Evolutionary conservation across 2,888 invertebrate genomes (phyloP).

Genomic region (Sesamia inferens): DNA sequence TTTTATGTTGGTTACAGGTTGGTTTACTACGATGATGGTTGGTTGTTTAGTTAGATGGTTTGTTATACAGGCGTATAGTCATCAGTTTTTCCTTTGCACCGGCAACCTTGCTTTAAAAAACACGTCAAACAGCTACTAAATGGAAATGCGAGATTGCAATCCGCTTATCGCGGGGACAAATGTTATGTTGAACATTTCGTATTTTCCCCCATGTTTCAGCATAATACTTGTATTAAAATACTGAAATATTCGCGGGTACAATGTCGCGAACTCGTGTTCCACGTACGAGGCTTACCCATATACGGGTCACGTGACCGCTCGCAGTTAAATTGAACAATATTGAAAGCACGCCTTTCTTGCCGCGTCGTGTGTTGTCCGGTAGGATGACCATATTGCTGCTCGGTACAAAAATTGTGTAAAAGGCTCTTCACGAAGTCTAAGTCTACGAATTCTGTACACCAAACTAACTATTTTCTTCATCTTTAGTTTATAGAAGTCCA

Average conservation of each 20-base stretch:
- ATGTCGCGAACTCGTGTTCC: slow-evolving; percentile 32
- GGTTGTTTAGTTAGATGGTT: not conserved
- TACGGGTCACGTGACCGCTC: slow-evolving; percentile 65
- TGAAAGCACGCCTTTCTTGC: slow-evolving; percentile 69
- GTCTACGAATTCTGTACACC: not conserved
- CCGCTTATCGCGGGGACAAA: slow-evolving; percentile 18
- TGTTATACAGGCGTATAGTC: not conserved
- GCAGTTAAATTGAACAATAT: slow-evolving; percentile 72
- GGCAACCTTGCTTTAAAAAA: not conserved
- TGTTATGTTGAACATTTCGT: slow-evolving; percentile 24
- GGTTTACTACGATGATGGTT: not conserved
- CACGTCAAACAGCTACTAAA: slow-evolving; percentile 1
- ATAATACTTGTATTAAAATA: slow-evolving; percentile 31
- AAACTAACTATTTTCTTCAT: too few relatives aligned
- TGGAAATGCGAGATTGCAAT: slow-evolving; percentile 33
- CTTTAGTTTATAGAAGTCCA: too few relatives aligned
- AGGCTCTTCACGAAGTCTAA: not conserved
- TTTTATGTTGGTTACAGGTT: not conserved
- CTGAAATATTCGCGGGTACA: slow-evolving; percentile 23
- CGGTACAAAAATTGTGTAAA: not conserved
- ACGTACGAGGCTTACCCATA: slow-evolving; percentile 14
- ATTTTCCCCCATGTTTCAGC: slow-evolving; percentile 8
- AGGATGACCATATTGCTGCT: slow-evolving; percentile 27
- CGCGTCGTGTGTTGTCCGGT: slow-evolving; percentile 38
- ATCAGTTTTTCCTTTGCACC: not conserved